Conservation (phyloP, 1,140 invertebrate genomes). For the Streblospio benedicti region DNA sequence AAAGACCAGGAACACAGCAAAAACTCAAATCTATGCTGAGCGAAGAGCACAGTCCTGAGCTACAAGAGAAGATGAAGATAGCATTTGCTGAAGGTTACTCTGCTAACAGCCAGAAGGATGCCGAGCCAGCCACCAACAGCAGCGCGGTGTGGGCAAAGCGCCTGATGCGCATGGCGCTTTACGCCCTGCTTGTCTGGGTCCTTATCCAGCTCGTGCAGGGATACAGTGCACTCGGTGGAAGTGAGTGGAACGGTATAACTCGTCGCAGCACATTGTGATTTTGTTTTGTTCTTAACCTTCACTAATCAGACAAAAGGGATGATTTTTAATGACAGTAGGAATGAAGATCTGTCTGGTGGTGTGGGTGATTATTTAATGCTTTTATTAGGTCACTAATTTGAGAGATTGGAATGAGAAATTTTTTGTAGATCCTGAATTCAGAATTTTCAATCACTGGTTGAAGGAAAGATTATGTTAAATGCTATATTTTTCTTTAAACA, state of each 20-base stretch:
- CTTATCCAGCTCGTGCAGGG: conserved; percentile 16
- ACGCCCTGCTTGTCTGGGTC: conserved; percentile 22
- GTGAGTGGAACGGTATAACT: no score
- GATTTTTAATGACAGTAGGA: conserved; percentile 6
- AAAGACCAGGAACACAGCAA: background rate
- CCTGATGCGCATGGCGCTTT: conserved; percentile 18
- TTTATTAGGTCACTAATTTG: no score
- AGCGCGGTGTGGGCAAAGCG: conserved; percentile 7
- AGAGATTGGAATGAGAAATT: no score
- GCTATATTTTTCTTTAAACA: no score
- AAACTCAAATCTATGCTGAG: conserved; percentile 8
- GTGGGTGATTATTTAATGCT: conserved; percentile 10
- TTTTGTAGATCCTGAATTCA: no score
- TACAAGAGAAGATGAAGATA: conserved; percentile 26
- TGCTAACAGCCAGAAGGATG: conserved; percentile 37
- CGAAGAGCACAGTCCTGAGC: background rate
- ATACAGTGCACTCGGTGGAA: conserved; percentile 59
- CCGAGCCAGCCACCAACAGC: conserved; percentile 48
- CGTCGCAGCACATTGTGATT: no score
- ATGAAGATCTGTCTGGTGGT: conserved; percentile 5
- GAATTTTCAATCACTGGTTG: no score
- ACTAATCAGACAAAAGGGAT: conserved; percentile 3
- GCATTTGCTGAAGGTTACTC: conserved; percentile 85
- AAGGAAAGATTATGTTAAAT: no score
- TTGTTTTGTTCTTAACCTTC: conserved; percentile 1